phyloP scores from a whole-genome alignment of 2,888 invertebrate genomes.

The Ethmia dodecea region DNA sequence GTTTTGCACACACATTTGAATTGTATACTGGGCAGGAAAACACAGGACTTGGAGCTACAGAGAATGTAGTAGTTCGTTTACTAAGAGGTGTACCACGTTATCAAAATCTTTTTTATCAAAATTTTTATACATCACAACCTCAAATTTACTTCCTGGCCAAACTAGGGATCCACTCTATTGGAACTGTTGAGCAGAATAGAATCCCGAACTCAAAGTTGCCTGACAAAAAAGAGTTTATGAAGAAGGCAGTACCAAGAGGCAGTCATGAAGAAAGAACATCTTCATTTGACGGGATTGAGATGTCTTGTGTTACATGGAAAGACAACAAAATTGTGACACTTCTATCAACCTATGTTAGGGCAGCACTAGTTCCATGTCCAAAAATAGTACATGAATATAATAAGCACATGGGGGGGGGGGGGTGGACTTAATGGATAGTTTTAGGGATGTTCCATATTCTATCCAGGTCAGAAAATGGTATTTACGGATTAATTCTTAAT shows the following conservation, averaged over 20 bases:
- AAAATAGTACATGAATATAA: conserved; percentile 4
- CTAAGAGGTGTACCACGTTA: conserved; percentile 27
- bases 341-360: conserved; percentile 8
- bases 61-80: conserved; percentile 27
- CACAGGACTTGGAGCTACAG: conserved; percentile 16
- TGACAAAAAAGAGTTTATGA: conserved; percentile 15
- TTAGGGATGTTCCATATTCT: conserved; percentile 1
- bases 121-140: conserved; percentile 4
- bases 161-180: conserved; percentile 5
- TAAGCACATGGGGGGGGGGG: conserved; percentile 9
- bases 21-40: conserved; percentile 16
- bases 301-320: conserved; percentile 12
- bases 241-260: conserved; percentile 15
- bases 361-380: conserved; percentile 5
- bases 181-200: conserved; percentile 18
- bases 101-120: conserved; percentile 15
- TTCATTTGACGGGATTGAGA: conserved; percentile 6
- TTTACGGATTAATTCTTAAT: conserved; percentile 4
- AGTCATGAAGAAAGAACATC: conserved; percentile 12
- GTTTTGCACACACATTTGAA: conserved; percentile 15
- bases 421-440: conserved; percentile 5
- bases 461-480: conserved; percentile 5
- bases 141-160: not conserved
- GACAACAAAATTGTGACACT: conserved; percentile 9
- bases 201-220: conserved; percentile 18